Base-by-base conservation (phyloP, 2,888 invertebrate genomes). In the Sinohyriopsis cumingii region DNA sequence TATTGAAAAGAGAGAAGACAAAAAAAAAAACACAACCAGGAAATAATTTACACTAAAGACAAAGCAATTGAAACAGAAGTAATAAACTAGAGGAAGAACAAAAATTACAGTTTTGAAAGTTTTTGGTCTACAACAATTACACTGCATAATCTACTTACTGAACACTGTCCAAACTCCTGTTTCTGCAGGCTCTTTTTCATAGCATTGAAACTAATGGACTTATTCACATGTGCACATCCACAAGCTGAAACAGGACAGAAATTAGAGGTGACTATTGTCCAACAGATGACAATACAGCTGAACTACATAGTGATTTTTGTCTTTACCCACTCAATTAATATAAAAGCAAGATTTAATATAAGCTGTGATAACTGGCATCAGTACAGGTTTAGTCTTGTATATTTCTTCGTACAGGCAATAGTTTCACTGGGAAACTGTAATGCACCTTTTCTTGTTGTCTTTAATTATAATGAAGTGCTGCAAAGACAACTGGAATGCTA, bases 161-260 rank as follows among this genome's bases (percentile, higher is more conserved):
- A 72, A 76, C 88, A 87, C 78, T 86, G 84, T 68, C 86, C 87
- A 72, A 83, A 76, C 2, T 72, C 73, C 24, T 82, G 81, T 66
- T 85, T 86, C 55, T 72, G 72, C 55, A 88, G 59, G 7, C 80
- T 80, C 68, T 88, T 88, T 68, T 84, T 83, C 84, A 88, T 82
- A 20, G 82, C 75, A 67, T 81, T 82, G 59, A 86, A 77, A 75
- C 87, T 88, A 20, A 87, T 81, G 25, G 87, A 84, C 75, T 87
- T 88, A 68, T 77, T 82, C 25, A 87, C 81, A 75, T 88, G 88
- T n/a, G 79, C 71, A 77, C 88, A 88, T 22, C 80, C 80, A 75
- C 72, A 69, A 22, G 73, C 81, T 80, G 73, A 59, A 73, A 69
- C 28, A 60, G 18, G 3, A 24, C 28, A 65, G 59, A 63, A 25